Evolutionary conservation across 2,797 vertebrate species (phyloP).

Genomic region (Sebastes matsubarae): DNA sequence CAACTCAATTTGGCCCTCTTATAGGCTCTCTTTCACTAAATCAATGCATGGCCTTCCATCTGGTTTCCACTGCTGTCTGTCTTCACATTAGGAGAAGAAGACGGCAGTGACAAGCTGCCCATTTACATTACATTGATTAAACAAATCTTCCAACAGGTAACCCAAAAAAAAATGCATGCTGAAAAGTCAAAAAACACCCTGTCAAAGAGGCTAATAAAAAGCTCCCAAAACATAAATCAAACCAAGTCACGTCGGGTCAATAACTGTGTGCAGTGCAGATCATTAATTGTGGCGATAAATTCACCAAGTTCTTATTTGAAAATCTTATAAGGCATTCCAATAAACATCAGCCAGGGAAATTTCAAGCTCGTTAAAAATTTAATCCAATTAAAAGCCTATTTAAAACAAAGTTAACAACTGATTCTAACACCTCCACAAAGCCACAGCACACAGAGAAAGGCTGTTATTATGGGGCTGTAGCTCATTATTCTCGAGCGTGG

Average conservation of each 20-base stretch:
- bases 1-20: conserved; percentile 77
- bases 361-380: conserved; percentile 51
- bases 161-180: background rate
- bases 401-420: conserved; percentile 61
- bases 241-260: conserved; percentile 35
- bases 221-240: conserved; percentile 29
- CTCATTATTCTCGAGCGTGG: conserved; percentile 65
- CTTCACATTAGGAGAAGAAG: conserved; percentile 50
- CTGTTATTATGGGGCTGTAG: conserved; percentile 58
- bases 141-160: background rate
- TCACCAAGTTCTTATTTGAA: conserved; percentile 32
- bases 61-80: conserved; percentile 71
- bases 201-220: background rate
- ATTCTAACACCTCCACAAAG: conserved; percentile 58
- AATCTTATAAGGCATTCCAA: conserved; percentile 27
- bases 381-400: conserved; percentile 62
- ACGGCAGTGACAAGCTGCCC: conserved; percentile 16
- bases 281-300: conserved; percentile 34
- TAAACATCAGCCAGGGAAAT: conserved; percentile 47
- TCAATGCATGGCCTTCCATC: conserved; percentile 76
- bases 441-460: conserved; percentile 26
- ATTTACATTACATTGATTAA: background rate
- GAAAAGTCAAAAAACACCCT: conserved; percentile 17
- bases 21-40: conserved; percentile 72
- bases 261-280: conserved; percentile 20